Conservation (phyloP, 2,888 invertebrate genomes). For the Diarsia dahlii region DNA sequence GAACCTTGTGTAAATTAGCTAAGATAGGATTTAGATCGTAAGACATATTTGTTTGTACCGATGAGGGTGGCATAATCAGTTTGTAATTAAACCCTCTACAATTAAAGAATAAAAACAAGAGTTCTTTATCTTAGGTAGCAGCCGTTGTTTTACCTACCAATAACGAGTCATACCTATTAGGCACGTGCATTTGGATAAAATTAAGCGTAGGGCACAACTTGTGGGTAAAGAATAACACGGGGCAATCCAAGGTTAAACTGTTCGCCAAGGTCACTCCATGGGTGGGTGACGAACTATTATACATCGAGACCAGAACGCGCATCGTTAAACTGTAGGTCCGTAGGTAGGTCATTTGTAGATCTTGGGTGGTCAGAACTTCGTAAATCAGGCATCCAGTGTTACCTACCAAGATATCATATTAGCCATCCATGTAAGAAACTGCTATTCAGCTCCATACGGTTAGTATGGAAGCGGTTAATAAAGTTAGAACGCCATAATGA, state of each 20-base stretch:
- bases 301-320: not conserved
- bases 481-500: too few species aligned
- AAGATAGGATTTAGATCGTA: too few species aligned
- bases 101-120: too few species aligned
- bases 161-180: not conserved
- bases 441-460: too few species aligned
- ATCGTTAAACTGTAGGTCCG: not conserved
- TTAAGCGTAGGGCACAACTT: conserved; percentile 6
- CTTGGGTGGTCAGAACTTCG: not conserved
- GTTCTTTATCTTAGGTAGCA: not conserved
- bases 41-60: too few species aligned
- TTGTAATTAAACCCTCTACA: too few species aligned
- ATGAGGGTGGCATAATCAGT: too few species aligned
- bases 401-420: too few species aligned
- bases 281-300: not conserved
- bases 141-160: not conserved
- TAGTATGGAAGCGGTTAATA: not conserved
- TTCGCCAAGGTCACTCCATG: not conserved
- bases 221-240: not conserved
- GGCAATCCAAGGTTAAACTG: not conserved
- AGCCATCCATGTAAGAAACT: not conserved
- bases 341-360: not conserved
- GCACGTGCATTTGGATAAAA: not conserved
- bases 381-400: not conserved
- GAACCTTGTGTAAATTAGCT: not conserved